Base-by-base conservation (phyloP, 2,797 vertebrate genomes). In the Phrynocephalus forsythii region DNA sequence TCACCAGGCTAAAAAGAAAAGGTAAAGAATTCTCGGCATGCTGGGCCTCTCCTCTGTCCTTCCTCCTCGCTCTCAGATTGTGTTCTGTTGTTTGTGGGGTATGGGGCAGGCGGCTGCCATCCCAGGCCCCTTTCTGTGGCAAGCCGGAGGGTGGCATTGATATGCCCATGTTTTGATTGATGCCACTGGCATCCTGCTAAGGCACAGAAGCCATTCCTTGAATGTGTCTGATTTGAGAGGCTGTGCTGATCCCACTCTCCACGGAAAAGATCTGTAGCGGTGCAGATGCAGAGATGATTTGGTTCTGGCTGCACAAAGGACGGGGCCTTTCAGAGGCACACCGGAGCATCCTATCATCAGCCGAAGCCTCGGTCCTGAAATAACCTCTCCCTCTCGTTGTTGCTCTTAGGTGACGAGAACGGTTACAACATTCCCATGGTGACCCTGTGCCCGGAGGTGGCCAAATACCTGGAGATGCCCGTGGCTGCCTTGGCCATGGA, bases 351-450 rank as follows among this genome's bases (percentile, higher is more conserved):
- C 6, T 22, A 8, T 24, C 5, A 30, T 24, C 38, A 0, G 48
- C 20, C 20, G 1, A 10, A 3, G 1, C 28, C 33, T 8, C 0
- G 48, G 1, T 33, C 28, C 52, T 79, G 67, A 77, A 75, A 18
- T 28, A 5, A 24, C 3, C 1, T 20, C 69, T 78, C 38, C 56
- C 38, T 52, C 68, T 87, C 56, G 16, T 38, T 50, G 0, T 44
- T 44, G 5, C 26, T 20, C 0, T 4, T 82, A 99, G 98, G 98
- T 66, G 98, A 96, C 5, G 94, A 88, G 2, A 95, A 97, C 0
- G 98, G 98, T 83, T 98, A 94, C 95, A 99, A 99, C 94, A 98
- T 99, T 68, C 98, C 98, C 0, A 92, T 94, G 0, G 98, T 99
- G 24, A 95, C 91, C 0, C 87, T 94, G 75, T 98, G 98, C 76